Percentiles rank a stretch among this genome's conserved stretches.
These are phyloP conservation scores for Sebastes iracundus DNA, from an alignment of 2,797 vertebrate species.

Conservation along the genomic window DNA sequence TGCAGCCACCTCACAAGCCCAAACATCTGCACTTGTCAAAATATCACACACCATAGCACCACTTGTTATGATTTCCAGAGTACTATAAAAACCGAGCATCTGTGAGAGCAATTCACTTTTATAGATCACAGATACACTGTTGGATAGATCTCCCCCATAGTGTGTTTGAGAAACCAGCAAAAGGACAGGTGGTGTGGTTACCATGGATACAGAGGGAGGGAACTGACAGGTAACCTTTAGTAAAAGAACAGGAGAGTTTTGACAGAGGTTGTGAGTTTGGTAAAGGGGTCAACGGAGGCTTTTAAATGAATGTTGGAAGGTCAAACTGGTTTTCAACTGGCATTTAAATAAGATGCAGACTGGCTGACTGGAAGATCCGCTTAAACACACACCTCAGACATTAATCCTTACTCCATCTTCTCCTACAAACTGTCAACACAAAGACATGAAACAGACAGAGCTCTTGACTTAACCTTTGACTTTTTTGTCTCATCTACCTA, in stretches of 20 bases:
- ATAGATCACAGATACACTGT: slow-evolving; percentile 25
- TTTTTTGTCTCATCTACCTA: slow-evolving; percentile 16
- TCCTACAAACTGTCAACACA: slow-evolving; percentile 8
- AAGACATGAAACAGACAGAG: background rate
- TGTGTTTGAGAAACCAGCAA: slow-evolving; percentile 31
- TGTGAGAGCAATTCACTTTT: slow-evolving; percentile 58
- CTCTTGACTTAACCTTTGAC: slow-evolving; percentile 30
- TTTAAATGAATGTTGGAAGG: slow-evolving; percentile 9
- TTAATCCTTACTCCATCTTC: slow-evolving; percentile 9
- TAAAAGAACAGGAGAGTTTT: slow-evolving; percentile 1
- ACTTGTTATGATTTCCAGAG: slow-evolving; percentile 72
- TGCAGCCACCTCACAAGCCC: slow-evolving; percentile 35
- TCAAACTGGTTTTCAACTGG: slow-evolving; percentile 35
- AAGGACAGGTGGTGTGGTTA: background rate
- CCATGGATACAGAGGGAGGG: slow-evolving; percentile 4
- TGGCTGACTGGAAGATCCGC: background rate
- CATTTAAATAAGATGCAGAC: slow-evolving; percentile 24
- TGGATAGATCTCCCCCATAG: background rate
- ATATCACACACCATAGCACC: slow-evolving; percentile 64
- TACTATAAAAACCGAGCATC: slow-evolving; percentile 61
- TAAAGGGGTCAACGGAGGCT: slow-evolving; percentile 16
- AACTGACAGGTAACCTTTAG: slow-evolving; percentile 22
- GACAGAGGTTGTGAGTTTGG: slow-evolving; percentile 5
- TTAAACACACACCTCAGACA: slow-evolving; percentile 12
- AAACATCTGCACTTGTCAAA: slow-evolving; percentile 67